phyloP scores from a whole-genome alignment of 2,888 invertebrate genomes.

The Eilema sororculum region DNA sequence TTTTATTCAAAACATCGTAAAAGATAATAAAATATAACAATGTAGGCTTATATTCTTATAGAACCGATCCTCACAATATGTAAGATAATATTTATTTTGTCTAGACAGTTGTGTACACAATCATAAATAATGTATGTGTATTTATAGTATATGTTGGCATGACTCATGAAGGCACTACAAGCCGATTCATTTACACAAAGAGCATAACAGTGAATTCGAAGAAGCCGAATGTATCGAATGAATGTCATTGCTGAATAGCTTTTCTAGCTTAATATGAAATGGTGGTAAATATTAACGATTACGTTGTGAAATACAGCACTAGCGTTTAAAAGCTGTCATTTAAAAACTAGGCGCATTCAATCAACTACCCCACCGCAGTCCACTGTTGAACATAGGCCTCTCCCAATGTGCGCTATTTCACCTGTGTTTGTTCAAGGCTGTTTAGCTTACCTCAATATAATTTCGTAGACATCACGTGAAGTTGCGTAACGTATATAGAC shows the following conservation, averaged over 20 bases:
- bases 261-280: neutral
- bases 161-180: slow-evolving; percentile 15
- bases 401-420: no score
- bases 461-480: no score
- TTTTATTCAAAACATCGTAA: neutral
- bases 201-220: neutral
- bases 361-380: no score
- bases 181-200: neutral
- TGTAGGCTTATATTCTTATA: neutral
- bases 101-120: slow-evolving; percentile 11
- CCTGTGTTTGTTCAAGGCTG: no score
- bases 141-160: slow-evolving; percentile 3
- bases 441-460: no score
- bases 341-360: no score
- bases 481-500: no score
- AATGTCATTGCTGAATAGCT: neutral
- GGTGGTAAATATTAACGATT: no score
- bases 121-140: neutral
- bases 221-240: neutral
- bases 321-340: no score
- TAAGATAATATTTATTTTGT: slow-evolving; percentile 12
- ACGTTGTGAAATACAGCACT: no score
- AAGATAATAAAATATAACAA: neutral
- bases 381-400: no score
- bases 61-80: neutral